Base-by-base conservation (phyloP, 2,113 vertebrate species). In the Podarcis muralis region DNA sequence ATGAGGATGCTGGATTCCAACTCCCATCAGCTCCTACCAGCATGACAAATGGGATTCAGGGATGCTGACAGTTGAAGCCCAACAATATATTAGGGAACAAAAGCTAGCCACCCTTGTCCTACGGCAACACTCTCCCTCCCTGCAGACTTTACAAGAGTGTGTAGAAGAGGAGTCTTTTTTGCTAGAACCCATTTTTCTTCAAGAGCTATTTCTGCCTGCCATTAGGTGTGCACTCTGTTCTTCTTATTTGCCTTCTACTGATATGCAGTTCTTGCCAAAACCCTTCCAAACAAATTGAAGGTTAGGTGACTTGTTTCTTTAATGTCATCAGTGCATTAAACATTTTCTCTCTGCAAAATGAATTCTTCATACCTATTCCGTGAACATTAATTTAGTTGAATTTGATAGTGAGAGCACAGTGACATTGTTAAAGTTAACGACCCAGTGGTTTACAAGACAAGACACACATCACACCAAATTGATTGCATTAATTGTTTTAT, bases 401-500 rank as follows among this genome's bases (percentile, higher is more conserved):
- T 93, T 91, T 88, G 83, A 92, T 92, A 94, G 74, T 80, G 87
- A 92, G 66, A 94, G 89, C 78, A 85, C 87, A 91, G 88, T 93
- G 86, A 93, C 87, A 94, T 89, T 95, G 90, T 93, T 95, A 92
- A 94, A 95, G 92, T 95, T 96, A 96, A 96, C 88, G 94, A 90
- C 53, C 94, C 95, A 91, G 82, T 95, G 74, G 93, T 94, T 95
- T 94, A 95, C 90, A 95, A 95, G 92, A 93, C 75, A 89, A 90
- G 92, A 95, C 88, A 93, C 81, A 95, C 94, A 96, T 95, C 88
- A 93, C 92, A 90, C 95, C 82, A 95, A 94, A 95, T 90, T 95
- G 91, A 91, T 95, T 25, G 2, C 91, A 94, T 95, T 96, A 96
- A 95, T 92, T 94, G 85, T 93, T 95, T 96, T 95, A 96, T 89